phyloP scores from a whole-genome alignment of 1,140 invertebrate species.

The Colletes latitarsis region DNA sequence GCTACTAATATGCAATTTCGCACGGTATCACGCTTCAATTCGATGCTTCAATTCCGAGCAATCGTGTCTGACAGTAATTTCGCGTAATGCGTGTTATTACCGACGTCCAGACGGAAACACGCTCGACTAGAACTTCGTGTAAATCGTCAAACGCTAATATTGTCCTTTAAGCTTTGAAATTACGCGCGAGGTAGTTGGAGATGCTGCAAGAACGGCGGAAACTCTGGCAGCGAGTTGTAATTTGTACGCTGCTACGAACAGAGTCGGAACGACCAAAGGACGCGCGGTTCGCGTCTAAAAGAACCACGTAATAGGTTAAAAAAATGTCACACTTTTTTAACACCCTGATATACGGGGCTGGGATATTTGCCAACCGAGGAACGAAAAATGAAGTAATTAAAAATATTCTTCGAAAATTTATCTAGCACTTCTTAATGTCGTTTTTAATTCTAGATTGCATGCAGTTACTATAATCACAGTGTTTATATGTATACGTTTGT shows the following conservation, averaged over 20 bases:
- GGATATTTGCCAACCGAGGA: too few relatives aligned
- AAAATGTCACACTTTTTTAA: too few relatives aligned
- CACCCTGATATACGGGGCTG: too few relatives aligned
- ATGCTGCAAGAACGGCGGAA: neutral
- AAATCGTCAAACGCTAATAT: constrained; percentile 41
- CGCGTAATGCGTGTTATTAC: constrained; percentile 33
- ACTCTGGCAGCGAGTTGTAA: neutral
- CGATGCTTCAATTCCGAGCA: constrained; percentile 28
- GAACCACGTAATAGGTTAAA: neutral
- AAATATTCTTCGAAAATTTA: too few relatives aligned
- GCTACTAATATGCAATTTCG: constrained; percentile 18
- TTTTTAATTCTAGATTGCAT: too few relatives aligned
- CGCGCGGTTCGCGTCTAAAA: neutral
- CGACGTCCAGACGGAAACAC: neutral
- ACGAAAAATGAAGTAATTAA: too few relatives aligned
- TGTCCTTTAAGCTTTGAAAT: constrained; percentile 16
- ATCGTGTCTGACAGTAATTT: constrained; percentile 32
- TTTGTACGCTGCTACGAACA: neutral
- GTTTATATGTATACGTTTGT: too few relatives aligned
- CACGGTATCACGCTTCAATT: constrained; percentile 38
- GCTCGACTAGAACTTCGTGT: constrained; percentile 29
- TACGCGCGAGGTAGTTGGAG: neutral
- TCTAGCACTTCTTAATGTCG: too few relatives aligned
- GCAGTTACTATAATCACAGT: too few relatives aligned
- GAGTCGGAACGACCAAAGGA: neutral